Conservation (phyloP, 2,113 vertebrate species). For the Menura novaehollandiae region DNA sequence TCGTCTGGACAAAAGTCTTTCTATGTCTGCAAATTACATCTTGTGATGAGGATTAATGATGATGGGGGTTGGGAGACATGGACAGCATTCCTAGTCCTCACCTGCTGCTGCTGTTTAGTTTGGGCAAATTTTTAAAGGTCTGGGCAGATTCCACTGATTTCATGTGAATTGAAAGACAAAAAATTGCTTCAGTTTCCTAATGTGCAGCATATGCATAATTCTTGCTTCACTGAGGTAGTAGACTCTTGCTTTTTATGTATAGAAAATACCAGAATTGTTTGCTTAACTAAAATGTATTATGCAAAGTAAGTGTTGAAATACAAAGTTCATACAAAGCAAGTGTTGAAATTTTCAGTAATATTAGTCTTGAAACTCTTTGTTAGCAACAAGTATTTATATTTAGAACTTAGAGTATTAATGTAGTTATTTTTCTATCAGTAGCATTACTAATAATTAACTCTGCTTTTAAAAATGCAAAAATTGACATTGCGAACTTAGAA, state of each 20-base stretch:
- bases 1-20: neutral
- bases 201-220: neutral
- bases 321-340: neutral
- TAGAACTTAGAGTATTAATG: neutral
- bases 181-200: neutral
- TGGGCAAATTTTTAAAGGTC: neutral
- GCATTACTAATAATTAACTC: neutral
- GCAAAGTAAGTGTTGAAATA: neutral
- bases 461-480: neutral
- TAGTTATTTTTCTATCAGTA: neutral
- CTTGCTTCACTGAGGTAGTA: neutral
- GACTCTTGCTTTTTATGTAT: neutral
- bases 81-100: neutral
- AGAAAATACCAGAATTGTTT: neutral
- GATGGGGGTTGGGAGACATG: neutral
- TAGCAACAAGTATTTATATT: neutral
- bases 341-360: neutral
- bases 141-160: neutral
- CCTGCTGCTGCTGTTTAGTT: neutral
- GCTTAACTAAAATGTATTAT: neutral
- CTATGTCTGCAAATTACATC: neutral
- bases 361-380: neutral
- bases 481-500: neutral
- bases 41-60: conserved; percentile 5
- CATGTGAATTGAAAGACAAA: neutral